Conservation (phyloP, 2,113 vertebrate genomes). For the Psittacus erithacus region DNA sequence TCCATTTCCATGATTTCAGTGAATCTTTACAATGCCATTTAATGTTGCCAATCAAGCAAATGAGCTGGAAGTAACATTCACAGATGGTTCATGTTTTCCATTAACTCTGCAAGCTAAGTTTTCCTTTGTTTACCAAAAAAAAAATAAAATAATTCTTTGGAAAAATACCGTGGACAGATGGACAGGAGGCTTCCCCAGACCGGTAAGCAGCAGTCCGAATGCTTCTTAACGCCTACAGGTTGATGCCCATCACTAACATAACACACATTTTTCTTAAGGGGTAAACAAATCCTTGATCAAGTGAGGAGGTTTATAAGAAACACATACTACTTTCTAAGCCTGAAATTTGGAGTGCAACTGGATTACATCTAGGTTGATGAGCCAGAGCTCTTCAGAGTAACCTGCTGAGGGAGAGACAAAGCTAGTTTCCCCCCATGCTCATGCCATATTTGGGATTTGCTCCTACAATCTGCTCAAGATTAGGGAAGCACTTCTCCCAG, state of each 20-base stretch:
- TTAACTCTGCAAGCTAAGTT: constrained; percentile 46
- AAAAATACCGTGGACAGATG: neutral
- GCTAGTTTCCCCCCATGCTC: neutral
- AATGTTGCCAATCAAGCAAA: constrained; percentile 77
- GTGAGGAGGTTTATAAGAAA: neutral
- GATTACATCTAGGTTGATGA: neutral
- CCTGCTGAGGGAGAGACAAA: neutral
- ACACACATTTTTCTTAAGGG: neutral
- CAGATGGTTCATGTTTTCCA: constrained; percentile 74
- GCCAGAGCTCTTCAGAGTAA: neutral
- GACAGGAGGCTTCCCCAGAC: neutral
- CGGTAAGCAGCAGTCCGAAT: neutral
- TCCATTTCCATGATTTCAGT: constrained; percentile 80
- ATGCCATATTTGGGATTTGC: neutral
- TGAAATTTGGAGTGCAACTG: neutral
- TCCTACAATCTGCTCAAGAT: neutral
- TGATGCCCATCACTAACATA: neutral
- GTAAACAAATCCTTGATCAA: neutral
- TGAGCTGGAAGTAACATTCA: constrained; percentile 75
- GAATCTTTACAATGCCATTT: constrained; percentile 71
- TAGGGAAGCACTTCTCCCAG: neutral
- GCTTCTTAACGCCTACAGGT: neutral
- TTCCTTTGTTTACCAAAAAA: constrained; percentile 42
- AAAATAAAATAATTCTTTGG: neutral
- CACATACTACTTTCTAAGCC: neutral